Percentiles rank a stretch among this genome's conserved stretches.
Conservation (phyloP, 1,140 invertebrate genomes). For the Pogonomyrmex californicus region DNA sequence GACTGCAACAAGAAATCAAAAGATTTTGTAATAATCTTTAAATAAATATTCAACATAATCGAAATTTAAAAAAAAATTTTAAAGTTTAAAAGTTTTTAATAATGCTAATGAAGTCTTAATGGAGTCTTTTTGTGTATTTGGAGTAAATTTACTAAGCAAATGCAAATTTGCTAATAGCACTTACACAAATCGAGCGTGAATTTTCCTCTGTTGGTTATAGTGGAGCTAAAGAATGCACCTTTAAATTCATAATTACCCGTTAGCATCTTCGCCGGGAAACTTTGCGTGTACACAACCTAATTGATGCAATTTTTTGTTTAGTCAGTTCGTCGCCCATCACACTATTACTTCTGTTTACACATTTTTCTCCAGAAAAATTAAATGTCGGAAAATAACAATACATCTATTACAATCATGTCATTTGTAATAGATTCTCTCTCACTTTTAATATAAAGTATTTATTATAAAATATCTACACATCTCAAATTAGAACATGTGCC, state of each 20-base stretch:
- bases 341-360: neutral
- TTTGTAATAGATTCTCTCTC: neutral
- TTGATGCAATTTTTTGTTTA: constrained; percentile 25
- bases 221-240: constrained; percentile 88
- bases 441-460: neutral
- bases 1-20: neutral
- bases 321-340: neutral
- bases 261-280: constrained; percentile 93
- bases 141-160: neutral
- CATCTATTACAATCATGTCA: neutral
- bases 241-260: constrained; percentile 90
- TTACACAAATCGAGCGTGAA: constrained; percentile 93
- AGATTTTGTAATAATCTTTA: constrained; percentile 21
- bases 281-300: constrained; percentile 92
- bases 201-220: constrained; percentile 88
- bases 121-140: neutral
- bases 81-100: neutral
- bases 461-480: neutral
- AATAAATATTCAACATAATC: constrained; percentile 3
- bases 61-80: neutral
- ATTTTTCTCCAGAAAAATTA: neutral
- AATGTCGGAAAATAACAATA: neutral
- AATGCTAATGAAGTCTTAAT: neutral
- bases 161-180: constrained; percentile 76
- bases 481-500: neutral